Evolutionary conservation across 2,113 vertebrate species (phyloP).

Genomic region (Lepus americanus): DNA sequence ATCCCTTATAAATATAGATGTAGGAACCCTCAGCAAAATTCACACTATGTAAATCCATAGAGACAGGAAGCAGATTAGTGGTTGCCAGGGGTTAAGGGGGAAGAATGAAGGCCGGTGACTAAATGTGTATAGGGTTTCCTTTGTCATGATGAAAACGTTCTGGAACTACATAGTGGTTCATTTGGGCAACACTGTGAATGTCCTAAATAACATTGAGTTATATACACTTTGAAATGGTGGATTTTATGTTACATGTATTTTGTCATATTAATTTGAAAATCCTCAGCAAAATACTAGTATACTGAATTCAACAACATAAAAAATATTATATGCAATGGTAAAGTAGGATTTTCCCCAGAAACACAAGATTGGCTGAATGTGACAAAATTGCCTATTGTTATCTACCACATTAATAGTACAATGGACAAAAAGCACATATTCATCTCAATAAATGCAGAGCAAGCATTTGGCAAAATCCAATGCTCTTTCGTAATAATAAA

Average conservation of each 20-base stretch:
- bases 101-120: background rate
- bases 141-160: slow-evolving; percentile 29
- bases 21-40: slow-evolving; percentile 38
- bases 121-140: slow-evolving; percentile 18
- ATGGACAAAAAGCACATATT: background rate
- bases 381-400: slow-evolving; percentile 18
- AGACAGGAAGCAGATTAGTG: background rate
- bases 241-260: slow-evolving; percentile 35
- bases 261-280: slow-evolving; percentile 23
- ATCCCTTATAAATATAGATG: slow-evolving; percentile 1
- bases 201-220: background rate
- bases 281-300: slow-evolving; percentile 19
- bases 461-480: slow-evolving; percentile 5
- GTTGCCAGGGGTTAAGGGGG: background rate
- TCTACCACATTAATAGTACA: background rate
- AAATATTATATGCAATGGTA: slow-evolving; percentile 7
- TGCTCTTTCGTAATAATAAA: background rate
- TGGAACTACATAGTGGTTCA: slow-evolving; percentile 35
- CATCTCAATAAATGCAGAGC: background rate
- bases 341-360: slow-evolving; percentile 14
- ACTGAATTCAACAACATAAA: background rate
- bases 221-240: background rate
- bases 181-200: background rate
- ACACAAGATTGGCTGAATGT: slow-evolving; percentile 37
- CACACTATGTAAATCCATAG: background rate